Evolutionary conservation across 2,888 invertebrate species (phyloP).

Genomic region (Diplazon laetatorius): DNA sequence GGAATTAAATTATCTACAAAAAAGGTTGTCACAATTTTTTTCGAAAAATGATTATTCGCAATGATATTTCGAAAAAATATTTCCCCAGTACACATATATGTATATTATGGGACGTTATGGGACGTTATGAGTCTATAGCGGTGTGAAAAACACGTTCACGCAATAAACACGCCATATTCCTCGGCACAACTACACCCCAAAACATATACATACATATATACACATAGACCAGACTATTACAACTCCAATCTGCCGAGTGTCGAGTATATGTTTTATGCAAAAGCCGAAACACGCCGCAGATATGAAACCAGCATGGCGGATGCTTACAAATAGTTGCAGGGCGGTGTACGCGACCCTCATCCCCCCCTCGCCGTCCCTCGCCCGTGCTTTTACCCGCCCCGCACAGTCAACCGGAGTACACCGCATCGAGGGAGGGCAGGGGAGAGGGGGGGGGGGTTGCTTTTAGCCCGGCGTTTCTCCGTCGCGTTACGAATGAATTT

Average conservation of each 20-base stretch:
- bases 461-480: slow-evolving; percentile 33
- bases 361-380: slow-evolving; percentile 59
- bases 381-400: too few species aligned
- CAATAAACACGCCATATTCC: slow-evolving; percentile 41
- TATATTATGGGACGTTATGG: too few species aligned
- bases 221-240: slow-evolving; percentile 66
- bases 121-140: too few species aligned
- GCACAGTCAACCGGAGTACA: slow-evolving; percentile 12
- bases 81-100: too few species aligned
- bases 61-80: too few species aligned
- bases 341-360: slow-evolving; percentile 72
- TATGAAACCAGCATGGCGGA: slow-evolving; percentile 82
- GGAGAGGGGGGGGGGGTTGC: neutral
- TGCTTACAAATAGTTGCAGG: slow-evolving; percentile 82
- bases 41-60: too few species aligned
- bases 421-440: slow-evolving; percentile 15
- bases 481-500: slow-evolving; percentile 31
- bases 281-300: slow-evolving; percentile 76
- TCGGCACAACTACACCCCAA: neutral
- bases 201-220: slow-evolving; percentile 33
- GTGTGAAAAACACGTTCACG: slow-evolving; percentile 39
- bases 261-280: slow-evolving; percentile 74
- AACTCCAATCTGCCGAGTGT: slow-evolving; percentile 57
- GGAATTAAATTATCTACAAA: too few species aligned
- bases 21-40: too few species aligned